These are phyloP conservation scores for Poecilia picta DNA, from an alignment of 2,797 vertebrate genomes.

Conservation along the genomic window DNA sequence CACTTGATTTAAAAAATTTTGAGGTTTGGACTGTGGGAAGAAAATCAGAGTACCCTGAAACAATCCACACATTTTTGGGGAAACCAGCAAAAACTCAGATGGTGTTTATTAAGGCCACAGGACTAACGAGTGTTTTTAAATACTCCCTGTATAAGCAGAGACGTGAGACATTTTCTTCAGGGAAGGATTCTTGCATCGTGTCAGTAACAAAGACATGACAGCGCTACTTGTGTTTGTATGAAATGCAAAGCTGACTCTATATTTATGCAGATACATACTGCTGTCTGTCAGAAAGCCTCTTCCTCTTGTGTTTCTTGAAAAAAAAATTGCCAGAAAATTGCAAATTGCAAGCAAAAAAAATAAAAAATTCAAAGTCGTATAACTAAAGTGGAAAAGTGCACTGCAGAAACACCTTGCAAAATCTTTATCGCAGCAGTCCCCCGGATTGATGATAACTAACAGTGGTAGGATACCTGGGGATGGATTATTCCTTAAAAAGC, in stretches of 20 bases:
- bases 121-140: not conserved
- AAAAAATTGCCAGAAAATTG: slow-evolving; percentile 21
- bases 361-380: slow-evolving; percentile 6
- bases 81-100: not conserved
- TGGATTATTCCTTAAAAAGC: slow-evolving; percentile 47
- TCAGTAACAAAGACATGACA: not conserved
- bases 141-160: not conserved
- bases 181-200: not conserved
- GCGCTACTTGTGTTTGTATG: not conserved
- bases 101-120: not conserved
- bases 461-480: slow-evolving; percentile 46
- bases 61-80: not conserved
- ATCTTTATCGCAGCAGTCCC: slow-evolving; percentile 26
- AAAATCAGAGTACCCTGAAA: not conserved
- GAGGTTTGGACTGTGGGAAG: not conserved
- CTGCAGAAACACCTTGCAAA: slow-evolving; percentile 5
- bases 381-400: slow-evolving; percentile 18
- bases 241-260: not conserved
- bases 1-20: not conserved
- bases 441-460: slow-evolving; percentile 41
- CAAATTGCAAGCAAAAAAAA: slow-evolving; percentile 15
- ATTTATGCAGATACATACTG: not conserved
- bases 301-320: slow-evolving; percentile 9
- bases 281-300: not conserved
- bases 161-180: not conserved